Conservation (phyloP, 1,140 invertebrate species). For the Sarcophaga bullata region DNA sequence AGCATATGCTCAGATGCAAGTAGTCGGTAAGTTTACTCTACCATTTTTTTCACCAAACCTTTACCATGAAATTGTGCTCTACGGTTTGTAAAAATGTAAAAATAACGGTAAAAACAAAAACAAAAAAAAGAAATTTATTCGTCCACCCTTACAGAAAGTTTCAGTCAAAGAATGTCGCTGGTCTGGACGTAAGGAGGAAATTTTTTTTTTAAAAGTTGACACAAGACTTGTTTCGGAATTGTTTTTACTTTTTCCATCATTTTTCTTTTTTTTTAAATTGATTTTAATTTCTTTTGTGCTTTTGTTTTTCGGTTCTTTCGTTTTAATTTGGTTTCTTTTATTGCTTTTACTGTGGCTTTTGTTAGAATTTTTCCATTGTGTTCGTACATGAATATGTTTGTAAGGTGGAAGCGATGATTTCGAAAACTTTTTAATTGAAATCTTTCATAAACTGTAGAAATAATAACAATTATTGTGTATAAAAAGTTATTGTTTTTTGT, state of each 20-base stretch:
- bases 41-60: not conserved
- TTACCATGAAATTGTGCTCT: not conserved
- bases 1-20: slow-evolving; percentile 74
- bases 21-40: slow-evolving; percentile 75
- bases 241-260: too few species aligned
- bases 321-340: too few species aligned
- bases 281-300: too few species aligned
- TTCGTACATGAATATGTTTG: not conserved
- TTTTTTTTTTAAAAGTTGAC: too few species aligned
- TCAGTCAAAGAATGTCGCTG: too few species aligned
- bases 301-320: too few species aligned
- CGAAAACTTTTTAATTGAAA: slow-evolving; percentile 17
- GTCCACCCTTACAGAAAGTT: not conserved
- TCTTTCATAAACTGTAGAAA: not conserved
- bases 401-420: not conserved
- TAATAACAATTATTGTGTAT: too few species aligned
- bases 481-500: too few species aligned
- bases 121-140: not conserved
- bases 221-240: too few species aligned
- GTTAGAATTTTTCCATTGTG: not conserved
- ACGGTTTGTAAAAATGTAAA: not conserved
- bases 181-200: too few species aligned
- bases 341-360: not conserved
- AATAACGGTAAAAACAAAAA: not conserved
- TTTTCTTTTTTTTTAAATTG: too few species aligned